A percentile compares a stretch with the other conserved stretches of the same genome.
These are phyloP conservation scores for Meteorus cinctellus DNA, from an alignment of 2,888 invertebrate genomes.

Conservation along the genomic window DNA sequence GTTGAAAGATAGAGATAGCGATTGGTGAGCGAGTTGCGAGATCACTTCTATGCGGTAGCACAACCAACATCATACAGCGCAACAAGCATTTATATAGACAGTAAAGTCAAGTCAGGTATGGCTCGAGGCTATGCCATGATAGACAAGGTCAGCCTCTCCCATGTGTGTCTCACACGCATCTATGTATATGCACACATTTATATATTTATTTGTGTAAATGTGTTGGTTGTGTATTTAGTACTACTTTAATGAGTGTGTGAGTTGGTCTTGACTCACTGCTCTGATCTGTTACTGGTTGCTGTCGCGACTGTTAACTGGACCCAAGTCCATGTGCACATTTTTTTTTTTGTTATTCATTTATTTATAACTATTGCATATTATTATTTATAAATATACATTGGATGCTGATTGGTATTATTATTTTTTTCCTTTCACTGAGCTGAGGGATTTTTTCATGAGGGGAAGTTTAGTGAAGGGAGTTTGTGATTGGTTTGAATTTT, in stretches of 20 bases:
- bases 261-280: conserved; percentile 3
- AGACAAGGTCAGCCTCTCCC: conserved; percentile 72
- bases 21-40: conserved; percentile 50
- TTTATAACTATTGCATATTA: background rate
- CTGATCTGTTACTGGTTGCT: background rate
- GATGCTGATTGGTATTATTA: background rate
- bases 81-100: conserved; percentile 29
- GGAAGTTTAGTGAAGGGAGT: no score
- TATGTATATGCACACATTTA: conserved; percentile 30
- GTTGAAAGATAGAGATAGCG: background rate
- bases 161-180: conserved; percentile 52
- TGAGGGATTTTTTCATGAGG: no score
- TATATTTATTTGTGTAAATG: conserved; percentile 1
- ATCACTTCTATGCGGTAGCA: conserved; percentile 53
- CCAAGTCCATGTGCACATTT: background rate
- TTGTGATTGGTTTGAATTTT: no score
- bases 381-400: background rate
- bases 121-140: conserved; percentile 70
- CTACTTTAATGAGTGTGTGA: background rate
- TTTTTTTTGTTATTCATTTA: background rate
- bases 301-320: background rate
- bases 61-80: conserved; percentile 37
- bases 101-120: conserved; percentile 69
- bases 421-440: background rate
- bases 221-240: conserved; percentile 24